phyloP scores from a whole-genome alignment of 2,888 invertebrate species.

The Drosophila cracens region DNA sequence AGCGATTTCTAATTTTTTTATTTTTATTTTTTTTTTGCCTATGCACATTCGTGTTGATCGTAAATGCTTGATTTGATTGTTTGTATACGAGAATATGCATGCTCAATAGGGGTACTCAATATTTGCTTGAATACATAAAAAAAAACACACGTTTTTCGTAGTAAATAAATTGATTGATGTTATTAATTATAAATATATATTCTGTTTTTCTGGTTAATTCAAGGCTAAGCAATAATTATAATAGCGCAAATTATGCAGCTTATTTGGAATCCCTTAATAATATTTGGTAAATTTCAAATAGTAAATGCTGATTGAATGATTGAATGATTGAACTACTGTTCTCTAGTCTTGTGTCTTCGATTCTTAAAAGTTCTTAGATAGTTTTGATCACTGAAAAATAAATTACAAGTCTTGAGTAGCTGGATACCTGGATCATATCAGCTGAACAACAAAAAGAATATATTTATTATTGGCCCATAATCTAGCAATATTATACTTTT shows the following conservation, averaged over 20 bases:
- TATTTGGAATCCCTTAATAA: neutral
- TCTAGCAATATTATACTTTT: neutral
- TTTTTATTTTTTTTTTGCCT: conserved; percentile 17
- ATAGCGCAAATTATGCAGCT: neutral
- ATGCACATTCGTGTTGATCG: conserved; percentile 72
- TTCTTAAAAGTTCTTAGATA: neutral
- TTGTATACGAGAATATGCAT: conserved; percentile 63
- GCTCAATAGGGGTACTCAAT: conserved; percentile 46
- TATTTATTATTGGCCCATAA: neutral
- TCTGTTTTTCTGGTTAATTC: neutral
- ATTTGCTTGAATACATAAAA: neutral
- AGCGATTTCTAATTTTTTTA: conserved; percentile 19
- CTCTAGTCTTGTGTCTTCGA: neutral
- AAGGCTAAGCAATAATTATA: neutral
- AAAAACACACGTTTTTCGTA: neutral
- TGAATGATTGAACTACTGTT: neutral
- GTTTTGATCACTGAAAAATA: neutral
- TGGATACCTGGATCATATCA: neutral
- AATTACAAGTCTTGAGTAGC: neutral
- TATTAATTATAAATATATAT: neutral
- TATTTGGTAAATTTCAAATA: neutral
- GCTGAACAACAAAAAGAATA: neutral
- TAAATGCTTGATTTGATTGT: conserved; percentile 76
- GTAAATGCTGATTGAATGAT: too few species aligned
- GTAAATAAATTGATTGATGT: neutral